These are phyloP conservation scores for Stichodactyla helianthus DNA, from an alignment of 64 coral and sea anemone species.

Conservation along the genomic window DNA sequence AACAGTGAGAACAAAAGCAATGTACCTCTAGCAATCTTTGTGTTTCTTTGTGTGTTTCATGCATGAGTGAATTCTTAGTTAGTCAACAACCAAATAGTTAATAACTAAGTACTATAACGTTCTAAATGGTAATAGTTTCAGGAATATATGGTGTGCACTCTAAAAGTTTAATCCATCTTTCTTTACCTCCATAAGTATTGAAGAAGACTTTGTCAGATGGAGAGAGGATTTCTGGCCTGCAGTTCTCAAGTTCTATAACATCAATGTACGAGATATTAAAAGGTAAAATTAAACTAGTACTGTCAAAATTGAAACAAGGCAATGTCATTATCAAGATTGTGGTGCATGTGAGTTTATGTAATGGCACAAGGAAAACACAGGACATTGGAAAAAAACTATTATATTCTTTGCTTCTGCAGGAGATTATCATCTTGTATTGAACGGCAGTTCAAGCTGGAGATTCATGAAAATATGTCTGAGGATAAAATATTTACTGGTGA, in stretches of 20 bases:
- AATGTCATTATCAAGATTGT: neutral
- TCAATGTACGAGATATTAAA: conserved; percentile 75
- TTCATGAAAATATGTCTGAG: conserved; percentile 61
- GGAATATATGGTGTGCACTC: neutral
- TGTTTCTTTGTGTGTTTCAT: no score
- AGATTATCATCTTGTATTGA: conserved; percentile 83
- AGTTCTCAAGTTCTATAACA: conserved; percentile 81
- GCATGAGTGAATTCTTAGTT: no score
- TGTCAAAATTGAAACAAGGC: neutral
- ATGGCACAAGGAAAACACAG: no score
- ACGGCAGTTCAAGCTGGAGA: conserved; percentile 74
- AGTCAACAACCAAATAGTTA: no score
- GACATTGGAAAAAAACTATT: neutral
- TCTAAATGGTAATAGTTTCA: no score
- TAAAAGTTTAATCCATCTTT: neutral
- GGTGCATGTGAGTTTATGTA: neutral
- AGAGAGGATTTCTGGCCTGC: conserved; percentile 94
- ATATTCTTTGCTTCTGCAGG: conserved; percentile 10
- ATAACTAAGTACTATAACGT: no score
- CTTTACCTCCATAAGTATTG: conserved; percentile 52
- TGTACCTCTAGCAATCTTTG: no score
- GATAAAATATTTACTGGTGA: conserved; percentile 91
- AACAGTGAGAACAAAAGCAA: no score
- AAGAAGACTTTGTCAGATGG: conserved; percentile 98
- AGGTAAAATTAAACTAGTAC: conserved; percentile 17